A percentile compares a stretch with the other conserved stretches of the same genome.
These are phyloP conservation scores for Pipra filicauda DNA, from an alignment of 2,113 vertebrate species.

Conservation along the genomic window DNA sequence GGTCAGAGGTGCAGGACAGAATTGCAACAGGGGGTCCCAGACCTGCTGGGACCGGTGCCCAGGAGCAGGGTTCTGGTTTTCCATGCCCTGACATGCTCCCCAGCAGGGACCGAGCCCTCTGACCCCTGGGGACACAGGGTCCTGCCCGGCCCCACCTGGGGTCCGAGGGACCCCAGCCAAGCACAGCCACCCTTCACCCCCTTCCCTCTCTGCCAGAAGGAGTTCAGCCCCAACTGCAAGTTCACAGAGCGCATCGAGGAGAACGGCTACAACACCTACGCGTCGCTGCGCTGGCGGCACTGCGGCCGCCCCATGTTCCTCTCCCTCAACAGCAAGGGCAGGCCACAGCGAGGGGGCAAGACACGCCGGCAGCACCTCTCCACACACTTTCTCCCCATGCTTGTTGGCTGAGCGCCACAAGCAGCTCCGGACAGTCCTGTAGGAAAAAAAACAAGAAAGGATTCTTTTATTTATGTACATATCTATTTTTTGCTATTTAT, in stretches of 20 bases:
- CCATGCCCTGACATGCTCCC: background rate
- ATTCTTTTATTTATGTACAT: constrained; percentile 26
- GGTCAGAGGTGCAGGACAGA: background rate
- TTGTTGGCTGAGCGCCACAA: constrained; percentile 72
- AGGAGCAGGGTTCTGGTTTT: background rate
- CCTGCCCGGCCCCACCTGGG: background rate
- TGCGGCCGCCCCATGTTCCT: constrained; percentile 89
- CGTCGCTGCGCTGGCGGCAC: constrained; percentile 85
- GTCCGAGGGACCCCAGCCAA: background rate
- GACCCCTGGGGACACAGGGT: background rate
- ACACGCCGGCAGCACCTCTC: constrained; percentile 85
- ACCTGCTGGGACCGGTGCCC: rapidly evolving
- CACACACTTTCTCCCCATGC: constrained; percentile 91
- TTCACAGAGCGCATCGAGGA: constrained; percentile 93
- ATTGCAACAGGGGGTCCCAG: background rate
- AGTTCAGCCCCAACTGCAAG: constrained; percentile 87
- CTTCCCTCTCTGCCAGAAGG: constrained; percentile 75
- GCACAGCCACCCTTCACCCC: background rate
- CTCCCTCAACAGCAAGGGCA: constrained; percentile 82
- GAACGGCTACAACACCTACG: constrained; percentile 93
- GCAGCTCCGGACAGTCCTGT: background rate
- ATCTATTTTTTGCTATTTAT: constrained; percentile 58
- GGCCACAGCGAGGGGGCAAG: constrained; percentile 77
- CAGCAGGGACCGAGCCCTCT: background rate
- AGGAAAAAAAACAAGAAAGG: background rate